These are phyloP conservation scores for Zonitis immaculata DNA, from an alignment of 2,888 invertebrate genomes.

Conservation along the genomic window DNA sequence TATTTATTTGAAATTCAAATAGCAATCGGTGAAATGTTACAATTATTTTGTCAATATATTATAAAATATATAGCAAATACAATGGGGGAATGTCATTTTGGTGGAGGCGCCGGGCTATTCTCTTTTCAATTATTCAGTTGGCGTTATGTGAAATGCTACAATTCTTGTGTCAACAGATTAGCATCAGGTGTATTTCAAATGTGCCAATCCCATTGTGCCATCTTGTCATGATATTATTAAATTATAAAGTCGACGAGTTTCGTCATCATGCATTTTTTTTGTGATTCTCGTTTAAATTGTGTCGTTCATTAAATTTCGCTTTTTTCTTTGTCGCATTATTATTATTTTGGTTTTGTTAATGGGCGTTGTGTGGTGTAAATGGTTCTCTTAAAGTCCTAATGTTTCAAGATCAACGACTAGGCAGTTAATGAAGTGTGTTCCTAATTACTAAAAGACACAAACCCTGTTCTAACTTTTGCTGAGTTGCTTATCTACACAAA, in stretches of 20 bases:
- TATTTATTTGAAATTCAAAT: too few species aligned
- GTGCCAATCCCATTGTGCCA: too few species aligned
- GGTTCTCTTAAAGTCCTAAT: constrained; percentile 13
- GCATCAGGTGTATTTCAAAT: not conserved
- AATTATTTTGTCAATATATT: not conserved
- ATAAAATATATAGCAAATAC: too few species aligned
- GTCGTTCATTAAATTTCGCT: constrained; percentile 2
- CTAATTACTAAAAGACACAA: constrained; percentile 13
- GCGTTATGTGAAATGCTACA: not conserved
- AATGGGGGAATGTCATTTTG: not conserved
- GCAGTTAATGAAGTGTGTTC: constrained; percentile 14
- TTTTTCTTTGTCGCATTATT: too few species aligned
- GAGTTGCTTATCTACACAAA: constrained; percentile 11
- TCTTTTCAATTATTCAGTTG: not conserved
- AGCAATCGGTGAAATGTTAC: too few species aligned
- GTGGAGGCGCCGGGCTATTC: not conserved
- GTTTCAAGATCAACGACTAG: constrained; percentile 14
- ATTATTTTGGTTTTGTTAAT: not conserved
- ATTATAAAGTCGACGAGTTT: not conserved
- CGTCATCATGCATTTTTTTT: not conserved
- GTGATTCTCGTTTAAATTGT: not conserved
- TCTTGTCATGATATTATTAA: not conserved
- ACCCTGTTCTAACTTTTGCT: constrained; percentile 8
- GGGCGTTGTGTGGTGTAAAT: constrained; percentile 8
- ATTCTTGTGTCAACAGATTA: not conserved